Conservation (phyloP, 2,888 invertebrate genomes). For the Neuroscelio doddi region DNA sequence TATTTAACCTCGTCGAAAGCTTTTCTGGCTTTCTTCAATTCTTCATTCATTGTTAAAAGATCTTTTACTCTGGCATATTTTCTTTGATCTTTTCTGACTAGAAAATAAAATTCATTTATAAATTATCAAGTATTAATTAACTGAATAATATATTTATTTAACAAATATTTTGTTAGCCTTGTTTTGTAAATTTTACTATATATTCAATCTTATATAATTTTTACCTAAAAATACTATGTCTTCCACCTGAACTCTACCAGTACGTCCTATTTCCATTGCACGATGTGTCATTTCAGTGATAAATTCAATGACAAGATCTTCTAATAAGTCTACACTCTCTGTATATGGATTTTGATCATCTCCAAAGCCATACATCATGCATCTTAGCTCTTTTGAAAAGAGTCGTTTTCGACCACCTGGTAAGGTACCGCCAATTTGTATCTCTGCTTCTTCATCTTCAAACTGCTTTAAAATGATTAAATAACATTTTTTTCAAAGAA, state of each 20-base stretch:
- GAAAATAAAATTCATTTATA: too few species aligned
- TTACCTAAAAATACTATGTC: conserved; percentile 88
- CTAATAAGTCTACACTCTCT: conserved; percentile 97
- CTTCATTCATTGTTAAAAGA: conserved; percentile 98
- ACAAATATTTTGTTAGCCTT: too few species aligned
- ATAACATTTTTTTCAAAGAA: too few species aligned
- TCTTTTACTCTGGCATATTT: conserved; percentile 99
- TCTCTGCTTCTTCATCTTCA: conserved; percentile 81
- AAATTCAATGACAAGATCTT: conserved; percentile 98
- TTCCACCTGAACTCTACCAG: conserved; percentile 98
- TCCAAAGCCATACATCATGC: conserved; percentile 99
- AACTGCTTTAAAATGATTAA: conserved; percentile 58
- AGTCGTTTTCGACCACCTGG: conserved; percentile 84
- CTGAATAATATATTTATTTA: too few species aligned
- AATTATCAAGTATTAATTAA: too few species aligned
- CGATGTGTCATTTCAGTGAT: conserved; percentile 94
- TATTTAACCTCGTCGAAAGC: conserved; percentile 99
- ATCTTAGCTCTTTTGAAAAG: conserved; percentile 93
- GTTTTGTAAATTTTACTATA: too few species aligned
- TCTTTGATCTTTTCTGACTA: conserved; percentile 95
- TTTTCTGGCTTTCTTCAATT: conserved; percentile 97
- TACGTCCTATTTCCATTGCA: conserved; percentile 96
- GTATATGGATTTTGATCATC: conserved; percentile 99
- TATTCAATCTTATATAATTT: too few species aligned
- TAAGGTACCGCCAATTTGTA: conserved; percentile 78